Base-by-base conservation (phyloP, 2,797 vertebrate genomes). In the Melanogrammus aeglefinus region DNA sequence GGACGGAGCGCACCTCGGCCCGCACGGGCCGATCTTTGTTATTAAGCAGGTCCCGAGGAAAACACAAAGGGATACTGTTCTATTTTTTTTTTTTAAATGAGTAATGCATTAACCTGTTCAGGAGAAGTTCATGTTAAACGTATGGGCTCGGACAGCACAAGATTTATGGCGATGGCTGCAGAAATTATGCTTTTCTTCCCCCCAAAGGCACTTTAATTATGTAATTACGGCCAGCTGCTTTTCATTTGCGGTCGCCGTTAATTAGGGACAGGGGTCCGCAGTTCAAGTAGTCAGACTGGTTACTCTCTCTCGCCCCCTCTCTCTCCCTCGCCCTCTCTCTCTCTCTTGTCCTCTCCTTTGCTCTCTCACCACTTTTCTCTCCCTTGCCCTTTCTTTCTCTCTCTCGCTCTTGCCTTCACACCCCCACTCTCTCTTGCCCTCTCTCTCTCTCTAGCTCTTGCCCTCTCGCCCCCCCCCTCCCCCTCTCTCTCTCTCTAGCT, bases 221-320 rank as follows among this genome's bases (percentile, higher is more conserved):
- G 95, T 98, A 98, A 99, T 99, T 97, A 97, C 95, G 96, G 93
- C 92, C 97, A 98, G 95, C 95, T 97, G 97, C 91, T 96, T 97
- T 95, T 95, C 94, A 94, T 97, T 97, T 96, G 90, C 89, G 92
- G 93, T 90, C 81, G 88, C 87, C 89, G 93, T 96, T 99, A 97
- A 99, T 98, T 96, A 97, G 95, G 92, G 92, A 84, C 88, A 84
- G 86, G 92, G 85, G 93, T 96, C 94, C 84, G 89, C 92, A 92
- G 94, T 94, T 94, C 92, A 94, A 94, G 88, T 92, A 91, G 89
- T 92, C 88, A 79, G 85, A 91, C 89, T 84, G 91, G 86, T 41
- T 39, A 35, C 66, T 29, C 33, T 63, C 75, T 76, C 63, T 70
- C 63, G 27, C 31, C 1, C 85, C 69, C 78, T 81, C 76, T 72